phyloP scores from a whole-genome alignment of 2,113 vertebrate genomes.

The Oxyura jamaicensis region DNA sequence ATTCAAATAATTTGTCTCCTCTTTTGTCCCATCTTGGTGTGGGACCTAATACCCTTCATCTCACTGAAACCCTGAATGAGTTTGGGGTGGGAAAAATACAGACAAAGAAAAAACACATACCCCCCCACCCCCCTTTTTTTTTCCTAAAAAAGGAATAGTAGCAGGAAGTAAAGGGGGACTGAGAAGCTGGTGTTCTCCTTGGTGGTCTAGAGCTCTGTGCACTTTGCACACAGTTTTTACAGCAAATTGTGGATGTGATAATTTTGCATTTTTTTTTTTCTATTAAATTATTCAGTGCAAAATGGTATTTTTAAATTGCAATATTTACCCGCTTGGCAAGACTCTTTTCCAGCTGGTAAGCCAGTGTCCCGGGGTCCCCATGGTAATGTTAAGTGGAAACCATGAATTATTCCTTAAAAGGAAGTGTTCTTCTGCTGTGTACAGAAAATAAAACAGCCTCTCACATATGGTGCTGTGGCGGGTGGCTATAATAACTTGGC shows the following conservation, averaged over 20 bases:
- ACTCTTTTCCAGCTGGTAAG: not conserved
- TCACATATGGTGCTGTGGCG: not conserved
- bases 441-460: not conserved
- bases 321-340: not conserved
- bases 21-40: not conserved
- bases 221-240: not conserved
- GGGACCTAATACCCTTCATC: not conserved
- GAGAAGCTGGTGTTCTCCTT: not conserved
- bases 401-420: constrained; percentile 20
- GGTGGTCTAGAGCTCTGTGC: not conserved
- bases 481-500: not conserved
- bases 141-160: too few species aligned
- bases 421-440: not conserved
- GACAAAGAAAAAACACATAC: too few species aligned
- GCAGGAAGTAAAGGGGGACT: not conserved
- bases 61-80: not conserved
- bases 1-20: not conserved
- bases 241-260: not conserved
- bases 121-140: too few species aligned
- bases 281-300: not conserved
- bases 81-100: too few species aligned
- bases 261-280: not conserved
- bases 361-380: not conserved
- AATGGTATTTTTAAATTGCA: not conserved
- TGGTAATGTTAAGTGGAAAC: not conserved